Evolutionary conservation across 1,140 invertebrate genomes (phyloP).

Genomic region (Amphibalanus amphitrite): DNA sequence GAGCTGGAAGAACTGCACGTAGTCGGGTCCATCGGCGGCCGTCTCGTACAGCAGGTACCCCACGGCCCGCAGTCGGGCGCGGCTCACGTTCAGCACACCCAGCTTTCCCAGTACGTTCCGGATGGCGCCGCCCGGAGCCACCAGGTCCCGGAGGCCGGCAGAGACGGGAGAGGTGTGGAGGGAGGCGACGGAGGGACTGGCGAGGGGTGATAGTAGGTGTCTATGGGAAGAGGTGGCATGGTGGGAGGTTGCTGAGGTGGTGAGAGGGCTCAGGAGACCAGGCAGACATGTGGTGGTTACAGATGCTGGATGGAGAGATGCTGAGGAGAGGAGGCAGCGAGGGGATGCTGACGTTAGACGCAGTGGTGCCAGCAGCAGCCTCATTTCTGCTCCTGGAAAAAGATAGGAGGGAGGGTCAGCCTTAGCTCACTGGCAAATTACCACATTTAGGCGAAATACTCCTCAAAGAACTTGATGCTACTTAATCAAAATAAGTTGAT

Average conservation of each 20-base stretch:
- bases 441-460: no score
- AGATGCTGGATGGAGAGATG: no score
- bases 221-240: neutral
- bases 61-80: neutral
- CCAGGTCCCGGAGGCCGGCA: neutral
- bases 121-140: neutral
- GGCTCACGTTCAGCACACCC: neutral
- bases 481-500: no score
- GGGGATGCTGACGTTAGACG: neutral
- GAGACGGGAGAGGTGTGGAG: neutral
- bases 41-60: slow-evolving; percentile 11
- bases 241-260: neutral
- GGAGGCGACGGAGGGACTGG: no score
- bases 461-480: no score
- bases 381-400: neutral
- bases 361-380: neutral
- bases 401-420: no score
- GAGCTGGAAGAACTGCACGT: slow-evolving; percentile 7
- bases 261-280: no score
- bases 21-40: neutral
- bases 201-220: neutral
- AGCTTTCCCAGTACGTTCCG: neutral
- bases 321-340: no score
- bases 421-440: no score
- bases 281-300: neutral